These are phyloP conservation scores for Saguinus midas DNA, from an alignment of 2,113 vertebrate genomes.

Conservation along the genomic window DNA sequence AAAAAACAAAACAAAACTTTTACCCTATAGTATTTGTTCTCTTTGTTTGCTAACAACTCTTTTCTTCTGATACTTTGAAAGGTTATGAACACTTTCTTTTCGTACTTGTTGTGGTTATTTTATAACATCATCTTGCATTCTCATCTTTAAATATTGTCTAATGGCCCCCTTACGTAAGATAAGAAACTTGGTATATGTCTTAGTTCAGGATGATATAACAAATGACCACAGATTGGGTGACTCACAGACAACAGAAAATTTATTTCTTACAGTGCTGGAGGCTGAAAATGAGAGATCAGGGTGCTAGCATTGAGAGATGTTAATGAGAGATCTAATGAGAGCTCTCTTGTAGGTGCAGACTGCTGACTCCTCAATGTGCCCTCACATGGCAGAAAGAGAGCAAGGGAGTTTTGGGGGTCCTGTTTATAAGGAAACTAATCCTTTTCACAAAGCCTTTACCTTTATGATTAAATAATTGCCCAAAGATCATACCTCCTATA, in stretches of 20 bases:
- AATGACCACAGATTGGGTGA: background rate
- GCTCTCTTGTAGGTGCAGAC: background rate
- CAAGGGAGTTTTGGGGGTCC: background rate
- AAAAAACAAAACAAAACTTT: background rate
- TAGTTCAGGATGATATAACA: background rate
- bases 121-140: background rate
- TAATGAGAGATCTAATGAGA: background rate
- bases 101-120: background rate
- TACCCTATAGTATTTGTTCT: background rate
- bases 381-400: background rate
- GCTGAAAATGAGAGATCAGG: background rate
- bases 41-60: background rate
- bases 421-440: background rate
- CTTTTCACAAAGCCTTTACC: background rate
- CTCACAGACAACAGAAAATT: background rate
- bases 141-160: background rate
- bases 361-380: background rate
- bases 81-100: background rate
- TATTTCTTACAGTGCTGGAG: background rate
- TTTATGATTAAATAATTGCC: background rate
- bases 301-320: too few relatives aligned
- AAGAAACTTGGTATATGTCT: background rate
- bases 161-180: background rate
- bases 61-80: background rate
- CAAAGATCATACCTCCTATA: background rate